Percentiles rank a stretch among this genome's conserved stretches.
phyloP scores from a whole-genome alignment of 1,140 invertebrate species.

The Spodoptera litura region DNA sequence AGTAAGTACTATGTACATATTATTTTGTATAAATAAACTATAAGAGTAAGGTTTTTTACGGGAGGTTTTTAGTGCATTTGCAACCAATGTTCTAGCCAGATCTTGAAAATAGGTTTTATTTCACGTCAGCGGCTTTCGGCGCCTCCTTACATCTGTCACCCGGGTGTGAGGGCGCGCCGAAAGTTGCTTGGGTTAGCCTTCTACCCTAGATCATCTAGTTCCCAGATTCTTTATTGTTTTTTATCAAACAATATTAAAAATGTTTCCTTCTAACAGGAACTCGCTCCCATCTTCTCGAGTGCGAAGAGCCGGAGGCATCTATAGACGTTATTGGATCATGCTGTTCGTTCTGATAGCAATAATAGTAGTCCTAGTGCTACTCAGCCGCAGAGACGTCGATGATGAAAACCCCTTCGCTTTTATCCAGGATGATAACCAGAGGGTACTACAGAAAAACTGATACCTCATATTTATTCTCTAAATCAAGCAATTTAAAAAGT shows the following conservation, averaged over 20 bases:
- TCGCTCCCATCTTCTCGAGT: slow-evolving; percentile 76
- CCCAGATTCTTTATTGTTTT: no score
- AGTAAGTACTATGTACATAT: slow-evolving; percentile 65
- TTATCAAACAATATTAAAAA: not conserved
- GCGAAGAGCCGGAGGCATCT: slow-evolving; percentile 75
- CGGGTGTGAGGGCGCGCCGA: no score
- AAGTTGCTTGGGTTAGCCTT: no score
- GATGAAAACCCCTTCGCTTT: slow-evolving; percentile 76
- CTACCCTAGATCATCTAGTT: no score
- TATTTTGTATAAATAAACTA: not conserved
- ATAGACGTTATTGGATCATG: slow-evolving; percentile 76
- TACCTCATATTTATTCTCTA: slow-evolving; percentile 42
- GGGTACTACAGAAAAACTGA: slow-evolving; percentile 81
- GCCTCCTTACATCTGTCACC: no score
- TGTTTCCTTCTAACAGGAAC: slow-evolving; percentile 63
- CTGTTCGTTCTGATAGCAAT: slow-evolving; percentile 69
- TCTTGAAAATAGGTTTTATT: no score
- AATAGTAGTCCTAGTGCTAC: slow-evolving; percentile 67
- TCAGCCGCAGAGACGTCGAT: slow-evolving; percentile 73
- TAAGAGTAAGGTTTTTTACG: no score
- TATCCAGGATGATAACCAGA: slow-evolving; percentile 73
- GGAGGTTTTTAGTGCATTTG: not conserved
- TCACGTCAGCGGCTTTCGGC: no score
- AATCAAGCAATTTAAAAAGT: slow-evolving; percentile 76
- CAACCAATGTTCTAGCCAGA: no score